Evolutionary conservation across 1,140 invertebrate genomes (phyloP).

Genomic region (Apocrypta bakeri): DNA sequence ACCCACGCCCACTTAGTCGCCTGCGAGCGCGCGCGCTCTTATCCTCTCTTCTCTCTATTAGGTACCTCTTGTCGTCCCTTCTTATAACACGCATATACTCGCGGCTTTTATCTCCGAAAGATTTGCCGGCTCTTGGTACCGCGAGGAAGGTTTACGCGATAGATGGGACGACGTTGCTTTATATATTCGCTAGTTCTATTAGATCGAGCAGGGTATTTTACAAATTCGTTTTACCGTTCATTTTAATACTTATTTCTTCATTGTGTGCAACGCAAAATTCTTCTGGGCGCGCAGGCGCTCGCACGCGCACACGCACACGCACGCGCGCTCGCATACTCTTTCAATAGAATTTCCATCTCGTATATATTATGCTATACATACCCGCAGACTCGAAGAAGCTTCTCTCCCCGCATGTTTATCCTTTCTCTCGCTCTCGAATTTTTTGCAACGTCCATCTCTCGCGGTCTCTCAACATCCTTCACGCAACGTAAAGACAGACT

Average conservation of each 20-base stretch:
- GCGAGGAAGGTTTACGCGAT: background rate
- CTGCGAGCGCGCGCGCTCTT: constrained; percentile 25
- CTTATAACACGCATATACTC: background rate
- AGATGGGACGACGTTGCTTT: constrained; percentile 14
- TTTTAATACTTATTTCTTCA: background rate
- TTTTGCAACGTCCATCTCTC: background rate
- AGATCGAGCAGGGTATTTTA: constrained; percentile 20
- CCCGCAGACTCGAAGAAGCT: background rate
- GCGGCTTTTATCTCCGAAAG: constrained; percentile 32
- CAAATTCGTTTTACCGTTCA: constrained; percentile 16
- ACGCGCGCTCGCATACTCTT: too few species aligned
- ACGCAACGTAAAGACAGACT: constrained; percentile 1
- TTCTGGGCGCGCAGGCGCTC: too few species aligned
- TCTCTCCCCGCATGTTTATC: too few species aligned
- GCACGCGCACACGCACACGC: too few species aligned
- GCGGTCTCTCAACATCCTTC: background rate
- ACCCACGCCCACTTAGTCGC: constrained; percentile 66
- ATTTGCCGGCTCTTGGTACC: too few species aligned
- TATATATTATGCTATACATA: background rate
- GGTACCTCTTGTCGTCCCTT: background rate
- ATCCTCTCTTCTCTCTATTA: background rate
- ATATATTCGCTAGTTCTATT: background rate
- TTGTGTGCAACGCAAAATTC: too few species aligned
- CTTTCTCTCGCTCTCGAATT: background rate
- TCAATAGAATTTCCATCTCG: too few species aligned